phyloP scores from a whole-genome alignment of 2,113 vertebrate genomes.

The Leucopsar rothschildi region DNA sequence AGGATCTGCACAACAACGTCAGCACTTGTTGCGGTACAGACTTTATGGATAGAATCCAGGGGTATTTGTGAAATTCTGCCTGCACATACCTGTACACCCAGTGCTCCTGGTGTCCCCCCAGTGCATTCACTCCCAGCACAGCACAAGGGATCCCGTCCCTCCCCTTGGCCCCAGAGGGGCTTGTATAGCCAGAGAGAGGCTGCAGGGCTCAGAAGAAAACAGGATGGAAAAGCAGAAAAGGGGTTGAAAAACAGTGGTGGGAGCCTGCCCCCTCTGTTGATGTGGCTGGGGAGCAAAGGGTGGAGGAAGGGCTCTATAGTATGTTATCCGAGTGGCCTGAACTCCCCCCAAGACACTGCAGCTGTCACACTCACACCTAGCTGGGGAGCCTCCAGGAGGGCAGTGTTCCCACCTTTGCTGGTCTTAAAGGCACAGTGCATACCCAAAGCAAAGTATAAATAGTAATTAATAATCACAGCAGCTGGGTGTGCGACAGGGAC shows the following conservation, averaged over 20 bases:
- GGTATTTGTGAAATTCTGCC: background rate
- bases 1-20: background rate
- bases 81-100: background rate
- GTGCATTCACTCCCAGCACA: rapidly evolving
- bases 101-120: rapidly evolving
- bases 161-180: background rate
- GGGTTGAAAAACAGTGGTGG: background rate
- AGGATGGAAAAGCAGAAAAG: background rate
- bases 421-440: background rate
- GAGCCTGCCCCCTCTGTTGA: background rate
- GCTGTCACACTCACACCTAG: background rate
- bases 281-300: background rate
- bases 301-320: background rate
- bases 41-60: background rate
- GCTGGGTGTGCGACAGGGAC: slow-evolving; percentile 14
- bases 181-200: background rate
- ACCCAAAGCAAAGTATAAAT: slow-evolving; percentile 20
- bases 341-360: background rate
- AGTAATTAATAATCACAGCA: slow-evolving; percentile 54
- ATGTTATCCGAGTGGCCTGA: rapidly evolving
- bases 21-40: rapidly evolving
- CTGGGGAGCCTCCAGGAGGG: background rate
- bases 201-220: background rate
- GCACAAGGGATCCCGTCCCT: rapidly evolving
- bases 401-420: background rate